Evolutionary conservation across 2,888 invertebrate species (phyloP), one percentile per base, ranked within the genome.

Genomic region (Argyresthia goedartella): DNA sequence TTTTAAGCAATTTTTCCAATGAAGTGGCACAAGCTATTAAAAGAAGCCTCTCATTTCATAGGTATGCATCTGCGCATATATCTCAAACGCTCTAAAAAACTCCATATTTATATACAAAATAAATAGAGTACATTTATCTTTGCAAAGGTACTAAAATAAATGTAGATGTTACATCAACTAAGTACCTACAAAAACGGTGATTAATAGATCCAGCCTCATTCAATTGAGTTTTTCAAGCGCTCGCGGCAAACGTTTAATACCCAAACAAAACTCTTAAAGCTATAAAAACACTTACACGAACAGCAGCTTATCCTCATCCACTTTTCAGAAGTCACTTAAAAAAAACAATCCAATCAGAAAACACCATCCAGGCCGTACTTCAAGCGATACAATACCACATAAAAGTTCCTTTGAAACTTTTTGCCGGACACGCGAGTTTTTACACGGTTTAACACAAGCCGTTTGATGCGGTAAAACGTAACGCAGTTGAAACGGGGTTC

Each of bases 351-450:
- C 48, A 48, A 48, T 48, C 44, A 44, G 14, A 44, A 44, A 15
- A 14, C 44, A 44, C 48, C 14, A 36, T 15, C 15, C 36, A 36
- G n/a, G 9, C 15, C 36, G 48, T 15, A 35, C 35, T 15, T 36
- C 36, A 36, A 48, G n/a, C 48, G 48, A 15, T 46, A 35, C 48
- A 36, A 48, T 15, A 36, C 48, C 48, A 48, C 36, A 35, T 35
- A 48, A 48, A 48, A 48, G 48, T 48, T 33, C 10, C 48, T 35
- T 48, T 44, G 36, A 48, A 48, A 48, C 48, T 48, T 48, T 48
- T 48, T 48, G 10, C 3, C n/a, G 9, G 39, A 9, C 39, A 39
- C 48, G n/a, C 43, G 10, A 48, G 36, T 48, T 36, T 48, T 48
- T 48, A 48, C 8, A 36, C 48, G 16, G 45, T 25, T 13, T 14